A percentile compares a stretch with the other conserved stretches of the same genome.
Conservation (phyloP, 2,888 invertebrate species). For the Caenorhabditis auriculariae region DNA sequence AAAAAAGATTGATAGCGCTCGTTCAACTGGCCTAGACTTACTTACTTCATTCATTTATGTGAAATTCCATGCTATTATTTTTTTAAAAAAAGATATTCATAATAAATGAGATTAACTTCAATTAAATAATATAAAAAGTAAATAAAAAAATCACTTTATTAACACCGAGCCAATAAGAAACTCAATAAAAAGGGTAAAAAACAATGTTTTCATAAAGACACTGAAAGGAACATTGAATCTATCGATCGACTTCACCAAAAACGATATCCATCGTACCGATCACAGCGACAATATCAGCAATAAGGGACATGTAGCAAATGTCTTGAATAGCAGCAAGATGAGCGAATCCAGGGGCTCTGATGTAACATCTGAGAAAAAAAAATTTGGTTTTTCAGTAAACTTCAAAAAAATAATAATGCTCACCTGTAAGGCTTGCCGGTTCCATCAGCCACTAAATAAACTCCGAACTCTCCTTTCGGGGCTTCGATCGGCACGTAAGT, state of each 20-base stretch:
- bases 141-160: no score
- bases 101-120: no score
- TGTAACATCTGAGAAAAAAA: constrained; percentile 65
- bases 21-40: no score
- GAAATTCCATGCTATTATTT: no score
- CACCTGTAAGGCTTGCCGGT: constrained; percentile 85
- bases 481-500: constrained; percentile 96
- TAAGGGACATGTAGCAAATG: constrained; percentile 82
- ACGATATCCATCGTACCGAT: constrained; percentile 76
- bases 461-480: constrained; percentile 91
- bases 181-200: no score
- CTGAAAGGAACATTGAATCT: constrained; percentile 5
- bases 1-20: no score
- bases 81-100: no score
- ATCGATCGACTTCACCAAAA: constrained; percentile 69
- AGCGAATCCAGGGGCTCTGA: constrained; percentile 68
- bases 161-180: no score
- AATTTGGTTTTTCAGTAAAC: not conserved
- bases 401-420: not conserved
- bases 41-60: no score
- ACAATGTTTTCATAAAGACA: no score
- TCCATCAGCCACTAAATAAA: constrained; percentile 94
- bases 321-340: constrained; percentile 79
- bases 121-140: no score
- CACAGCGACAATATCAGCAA: constrained; percentile 96